Evolutionary conservation across 2,797 vertebrate species (phyloP).

Genomic region (Macropodus opercularis): DNA sequence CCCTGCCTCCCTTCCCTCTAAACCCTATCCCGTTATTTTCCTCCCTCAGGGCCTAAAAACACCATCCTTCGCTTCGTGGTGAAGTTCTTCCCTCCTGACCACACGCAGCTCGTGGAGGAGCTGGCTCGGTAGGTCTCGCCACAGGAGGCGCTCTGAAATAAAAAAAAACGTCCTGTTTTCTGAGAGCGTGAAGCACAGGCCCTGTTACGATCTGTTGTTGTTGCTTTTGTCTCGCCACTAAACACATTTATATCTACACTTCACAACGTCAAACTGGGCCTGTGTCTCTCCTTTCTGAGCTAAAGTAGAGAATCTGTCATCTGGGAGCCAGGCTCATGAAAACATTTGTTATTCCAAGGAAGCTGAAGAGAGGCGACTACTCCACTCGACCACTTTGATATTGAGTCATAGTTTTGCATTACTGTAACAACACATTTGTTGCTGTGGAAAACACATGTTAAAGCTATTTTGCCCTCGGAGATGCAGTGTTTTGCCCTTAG

Average conservation of each 20-base stretch:
- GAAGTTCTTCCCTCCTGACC: constrained; percentile 98
- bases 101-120: constrained; percentile 93
- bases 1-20: not conserved
- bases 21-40: constrained; percentile 15
- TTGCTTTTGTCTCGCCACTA: not conserved
- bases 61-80: constrained; percentile 94
- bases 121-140: constrained; percentile 93
- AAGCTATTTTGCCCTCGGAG: not conserved
- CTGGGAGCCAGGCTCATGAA: constrained; percentile 33
- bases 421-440: not conserved
- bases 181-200: constrained; percentile 13
- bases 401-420: not conserved
- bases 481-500: not conserved
- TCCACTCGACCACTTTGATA: constrained; percentile 3
- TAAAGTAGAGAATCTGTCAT: not conserved
- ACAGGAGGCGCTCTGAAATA: too few species aligned
- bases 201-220: not conserved
- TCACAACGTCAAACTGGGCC: not conserved
- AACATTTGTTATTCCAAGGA: constrained; percentile 24
- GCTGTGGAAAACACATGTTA: not conserved
- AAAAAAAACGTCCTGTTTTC: constrained; percentile 1
- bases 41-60: constrained; percentile 90
- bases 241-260: constrained; percentile 21
- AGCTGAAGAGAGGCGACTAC: constrained; percentile 21
- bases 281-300: not conserved